phyloP scores from a whole-genome alignment of 2,113 vertebrate genomes.

The Sigmodon hispidus region DNA sequence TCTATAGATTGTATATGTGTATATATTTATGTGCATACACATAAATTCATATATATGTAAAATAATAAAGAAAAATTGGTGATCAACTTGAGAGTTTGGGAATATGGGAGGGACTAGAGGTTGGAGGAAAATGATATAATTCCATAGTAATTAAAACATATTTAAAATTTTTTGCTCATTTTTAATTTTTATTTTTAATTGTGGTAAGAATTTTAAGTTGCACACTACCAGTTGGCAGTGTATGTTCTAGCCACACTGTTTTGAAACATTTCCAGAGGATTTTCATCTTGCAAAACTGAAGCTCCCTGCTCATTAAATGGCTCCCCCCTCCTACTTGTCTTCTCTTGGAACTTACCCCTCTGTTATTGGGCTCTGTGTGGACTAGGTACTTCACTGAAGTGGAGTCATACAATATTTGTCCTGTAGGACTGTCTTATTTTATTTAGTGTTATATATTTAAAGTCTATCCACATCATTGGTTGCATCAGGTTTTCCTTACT shows the following conservation, averaged over 20 bases:
- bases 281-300: slow-evolving; percentile 9
- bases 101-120: background rate
- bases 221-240: background rate
- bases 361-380: background rate
- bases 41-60: background rate
- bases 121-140: background rate
- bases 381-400: background rate
- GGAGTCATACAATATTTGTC: background rate
- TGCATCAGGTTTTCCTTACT: background rate
- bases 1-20: background rate
- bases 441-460: background rate
- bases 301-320: background rate
- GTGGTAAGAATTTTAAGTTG: background rate
- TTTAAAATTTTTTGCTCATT: background rate
- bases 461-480: background rate
- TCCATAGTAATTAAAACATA: background rate
- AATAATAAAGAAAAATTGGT: background rate
- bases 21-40: background rate
- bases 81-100: background rate
- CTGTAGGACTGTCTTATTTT: background rate
- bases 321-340: rapidly evolving
- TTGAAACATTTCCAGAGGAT: background rate
- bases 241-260: background rate
- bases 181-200: background rate
- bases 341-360: background rate